These are phyloP conservation scores for Larimichthys crocea DNA, from an alignment of 2,113 vertebrate genomes.

Conservation along the genomic window DNA sequence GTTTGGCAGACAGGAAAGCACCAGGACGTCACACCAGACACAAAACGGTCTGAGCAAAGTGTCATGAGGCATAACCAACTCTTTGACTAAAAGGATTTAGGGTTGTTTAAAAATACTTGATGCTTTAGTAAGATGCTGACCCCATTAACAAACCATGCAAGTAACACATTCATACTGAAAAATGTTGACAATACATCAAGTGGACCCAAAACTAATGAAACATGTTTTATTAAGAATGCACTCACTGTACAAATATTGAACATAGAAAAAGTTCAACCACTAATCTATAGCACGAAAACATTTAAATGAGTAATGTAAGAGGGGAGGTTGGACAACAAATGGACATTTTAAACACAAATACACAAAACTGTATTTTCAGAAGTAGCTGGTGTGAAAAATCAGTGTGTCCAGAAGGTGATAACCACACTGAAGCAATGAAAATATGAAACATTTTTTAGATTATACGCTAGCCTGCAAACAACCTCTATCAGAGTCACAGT, in stretches of 20 bases:
- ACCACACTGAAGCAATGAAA: constrained; percentile 6
- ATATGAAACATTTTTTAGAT: neutral
- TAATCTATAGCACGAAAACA: constrained; percentile 55
- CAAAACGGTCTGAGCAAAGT: constrained; percentile 12
- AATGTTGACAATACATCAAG: neutral
- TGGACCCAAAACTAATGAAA: constrained; percentile 32
- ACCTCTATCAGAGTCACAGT: neutral
- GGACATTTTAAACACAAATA: constrained; percentile 20
- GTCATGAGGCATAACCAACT: neutral
- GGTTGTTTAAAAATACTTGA: constrained; percentile 30
- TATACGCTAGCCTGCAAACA: neutral
- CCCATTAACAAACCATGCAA: neutral
- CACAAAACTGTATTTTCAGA: constrained; percentile 7
- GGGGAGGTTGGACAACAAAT: constrained; percentile 9
- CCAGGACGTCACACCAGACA: constrained; percentile 20
- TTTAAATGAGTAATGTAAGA: constrained; percentile 17
- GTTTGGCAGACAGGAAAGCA: constrained; percentile 14
- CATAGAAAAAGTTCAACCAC: constrained; percentile 61
- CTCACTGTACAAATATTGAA: constrained; percentile 72
- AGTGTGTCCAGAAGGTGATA: neutral
- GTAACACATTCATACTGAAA: neutral
- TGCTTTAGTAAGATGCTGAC: neutral
- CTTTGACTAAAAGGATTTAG: constrained; percentile 2
- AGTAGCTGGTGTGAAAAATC: constrained; percentile 30
- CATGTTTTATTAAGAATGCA: constrained; percentile 76